phyloP scores from a whole-genome alignment of 2,888 invertebrate species.

The Machimus rusticus region DNA sequence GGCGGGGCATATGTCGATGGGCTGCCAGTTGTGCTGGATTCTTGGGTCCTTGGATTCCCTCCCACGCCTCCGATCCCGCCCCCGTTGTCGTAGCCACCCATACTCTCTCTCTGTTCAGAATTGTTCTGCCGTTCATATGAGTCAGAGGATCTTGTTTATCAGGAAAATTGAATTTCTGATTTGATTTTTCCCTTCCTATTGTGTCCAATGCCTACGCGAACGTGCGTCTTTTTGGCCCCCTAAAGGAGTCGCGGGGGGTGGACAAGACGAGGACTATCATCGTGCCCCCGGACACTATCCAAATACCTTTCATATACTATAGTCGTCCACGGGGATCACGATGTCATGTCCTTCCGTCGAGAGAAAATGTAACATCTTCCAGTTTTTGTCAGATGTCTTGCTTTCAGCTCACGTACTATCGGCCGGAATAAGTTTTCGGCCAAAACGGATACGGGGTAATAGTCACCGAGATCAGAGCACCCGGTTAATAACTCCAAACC shows the following conservation, averaged over 20 bases:
- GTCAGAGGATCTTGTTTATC: conserved; percentile 11
- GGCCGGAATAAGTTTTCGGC: not conserved
- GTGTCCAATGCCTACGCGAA: not conserved
- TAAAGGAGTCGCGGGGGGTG: not conserved
- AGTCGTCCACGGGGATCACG: not conserved
- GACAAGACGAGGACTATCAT: not conserved
- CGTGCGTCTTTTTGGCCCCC: not conserved
- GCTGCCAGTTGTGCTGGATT: not conserved
- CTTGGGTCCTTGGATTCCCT: not conserved
- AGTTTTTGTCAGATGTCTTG: not conserved
- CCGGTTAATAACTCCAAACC: not conserved
- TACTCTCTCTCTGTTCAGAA: not conserved
- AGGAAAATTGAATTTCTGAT: conserved; percentile 30
- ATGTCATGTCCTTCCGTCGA: not conserved
- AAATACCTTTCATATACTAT: not conserved
- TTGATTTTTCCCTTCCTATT: not conserved
- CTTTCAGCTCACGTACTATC: conserved; percentile 2
- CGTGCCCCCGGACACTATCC: not conserved
- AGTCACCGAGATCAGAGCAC: not conserved
- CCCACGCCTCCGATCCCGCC: no score
- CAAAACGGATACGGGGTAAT: not conserved
- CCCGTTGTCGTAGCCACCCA: not conserved
- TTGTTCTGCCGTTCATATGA: not conserved
- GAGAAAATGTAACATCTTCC: not conserved
- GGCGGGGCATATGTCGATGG: not conserved